These are phyloP conservation scores for Rhodinocichla rosea DNA, from an alignment of 2,113 vertebrate species.

Conservation along the genomic window DNA sequence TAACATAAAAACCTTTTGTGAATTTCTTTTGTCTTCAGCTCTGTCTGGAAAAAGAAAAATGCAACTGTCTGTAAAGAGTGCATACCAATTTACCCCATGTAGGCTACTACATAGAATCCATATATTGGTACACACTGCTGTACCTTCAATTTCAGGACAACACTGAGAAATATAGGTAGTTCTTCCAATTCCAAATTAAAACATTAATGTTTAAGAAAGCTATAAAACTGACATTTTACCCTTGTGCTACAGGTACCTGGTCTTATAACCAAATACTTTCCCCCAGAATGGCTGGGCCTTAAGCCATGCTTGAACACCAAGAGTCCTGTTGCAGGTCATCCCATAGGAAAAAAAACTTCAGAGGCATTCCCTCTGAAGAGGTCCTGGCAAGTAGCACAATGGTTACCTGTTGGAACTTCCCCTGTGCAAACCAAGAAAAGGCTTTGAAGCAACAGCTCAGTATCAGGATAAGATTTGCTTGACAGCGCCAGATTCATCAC, in stretches of 20 bases:
- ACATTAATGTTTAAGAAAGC: neutral
- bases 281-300: neutral
- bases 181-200: neutral
- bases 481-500: neutral
- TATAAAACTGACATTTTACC: neutral
- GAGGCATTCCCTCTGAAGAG: fast-evolving
- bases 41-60: neutral
- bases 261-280: neutral
- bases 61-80: neutral
- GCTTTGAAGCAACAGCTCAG: neutral
- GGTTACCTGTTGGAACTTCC: neutral
- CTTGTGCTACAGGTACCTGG: neutral
- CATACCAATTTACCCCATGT: neutral
- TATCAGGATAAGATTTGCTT: neutral
- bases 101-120: neutral
- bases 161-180: neutral
- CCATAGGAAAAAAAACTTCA: neutral
- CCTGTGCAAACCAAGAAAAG: neutral
- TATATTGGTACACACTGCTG: neutral
- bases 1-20: neutral
- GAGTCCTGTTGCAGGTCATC: neutral
- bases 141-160: neutral
- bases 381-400: neutral
- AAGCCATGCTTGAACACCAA: neutral
- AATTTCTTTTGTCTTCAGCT: neutral